Evolutionary conservation across 1,140 invertebrate genomes (phyloP).

Genomic region (Phymastichus coffea): DNA sequence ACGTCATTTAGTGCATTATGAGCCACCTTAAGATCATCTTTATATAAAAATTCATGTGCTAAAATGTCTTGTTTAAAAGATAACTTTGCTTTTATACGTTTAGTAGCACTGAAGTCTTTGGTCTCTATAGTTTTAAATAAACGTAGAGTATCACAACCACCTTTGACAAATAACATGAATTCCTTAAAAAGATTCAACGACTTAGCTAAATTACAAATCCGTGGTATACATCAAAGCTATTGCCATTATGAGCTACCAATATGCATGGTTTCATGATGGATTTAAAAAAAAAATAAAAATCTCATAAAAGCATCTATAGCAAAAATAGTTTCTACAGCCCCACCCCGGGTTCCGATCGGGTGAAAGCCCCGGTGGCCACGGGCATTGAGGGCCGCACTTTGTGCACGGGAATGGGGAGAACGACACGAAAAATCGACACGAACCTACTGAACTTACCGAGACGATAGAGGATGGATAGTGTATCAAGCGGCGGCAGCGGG

Average conservation of each 20-base stretch:
- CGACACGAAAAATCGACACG: too few species aligned
- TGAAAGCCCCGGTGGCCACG: too few species aligned
- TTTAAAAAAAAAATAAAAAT: slow-evolving; percentile 1
- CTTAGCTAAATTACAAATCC: not conserved
- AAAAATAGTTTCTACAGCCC: not conserved
- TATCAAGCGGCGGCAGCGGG: too few species aligned
- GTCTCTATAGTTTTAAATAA: not conserved
- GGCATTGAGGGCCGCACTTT: too few species aligned
- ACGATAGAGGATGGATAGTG: too few species aligned
- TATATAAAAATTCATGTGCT: slow-evolving; percentile 4
- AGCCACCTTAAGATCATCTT: not conserved
- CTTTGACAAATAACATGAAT: not conserved
- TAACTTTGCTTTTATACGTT: slow-evolving; percentile 7
- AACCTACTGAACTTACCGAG: too few species aligned
- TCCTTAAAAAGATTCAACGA: not conserved
- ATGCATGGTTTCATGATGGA: not conserved
- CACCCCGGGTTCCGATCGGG: too few species aligned
- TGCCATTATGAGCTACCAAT: not conserved
- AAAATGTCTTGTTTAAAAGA: slow-evolving; percentile 1
- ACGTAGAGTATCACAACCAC: not conserved
- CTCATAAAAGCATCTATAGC: not conserved
- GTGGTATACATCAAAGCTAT: not conserved
- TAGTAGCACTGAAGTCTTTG: not conserved
- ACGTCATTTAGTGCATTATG: slow-evolving; percentile 1
- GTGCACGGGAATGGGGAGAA: too few species aligned